These are phyloP conservation scores for Mastomys natalensis DNA, from an alignment of 2,113 vertebrate species.

Conservation along the genomic window DNA sequence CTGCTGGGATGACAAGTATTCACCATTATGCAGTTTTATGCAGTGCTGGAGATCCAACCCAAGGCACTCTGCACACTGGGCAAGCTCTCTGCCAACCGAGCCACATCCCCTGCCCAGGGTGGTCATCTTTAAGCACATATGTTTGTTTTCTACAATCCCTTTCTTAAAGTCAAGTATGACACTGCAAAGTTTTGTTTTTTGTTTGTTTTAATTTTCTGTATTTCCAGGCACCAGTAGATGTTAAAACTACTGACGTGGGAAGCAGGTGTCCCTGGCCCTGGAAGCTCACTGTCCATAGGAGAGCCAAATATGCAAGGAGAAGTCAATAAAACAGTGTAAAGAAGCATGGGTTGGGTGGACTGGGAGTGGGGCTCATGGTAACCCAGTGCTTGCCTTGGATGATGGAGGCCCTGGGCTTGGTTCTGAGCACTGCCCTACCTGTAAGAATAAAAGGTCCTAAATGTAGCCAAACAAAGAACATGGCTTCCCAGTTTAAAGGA, in stretches of 20 bases:
- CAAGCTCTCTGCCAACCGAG: background rate
- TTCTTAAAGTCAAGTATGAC: background rate
- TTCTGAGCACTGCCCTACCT: background rate
- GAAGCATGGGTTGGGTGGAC: background rate
- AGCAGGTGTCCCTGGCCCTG: background rate
- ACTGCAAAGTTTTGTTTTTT: background rate
- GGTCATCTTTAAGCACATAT: background rate
- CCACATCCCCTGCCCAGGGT: background rate
- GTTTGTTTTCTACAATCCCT: background rate
- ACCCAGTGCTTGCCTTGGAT: background rate
- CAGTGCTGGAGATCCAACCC: background rate
- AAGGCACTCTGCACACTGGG: background rate
- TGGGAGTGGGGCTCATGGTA: background rate
- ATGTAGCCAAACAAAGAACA: background rate
- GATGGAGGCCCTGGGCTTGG: background rate
- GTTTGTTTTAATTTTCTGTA: background rate
- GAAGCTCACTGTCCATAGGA: background rate
- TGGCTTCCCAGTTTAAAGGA: background rate
- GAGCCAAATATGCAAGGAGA: background rate
- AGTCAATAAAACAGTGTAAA: rapidly evolving
- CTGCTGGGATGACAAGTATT: background rate
- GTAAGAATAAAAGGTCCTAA: background rate
- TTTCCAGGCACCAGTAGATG: background rate
- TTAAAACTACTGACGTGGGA: background rate
- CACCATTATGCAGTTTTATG: background rate